Base-by-base conservation (phyloP, 2,888 invertebrate genomes). In the Synanthedon myopaeformis region DNA sequence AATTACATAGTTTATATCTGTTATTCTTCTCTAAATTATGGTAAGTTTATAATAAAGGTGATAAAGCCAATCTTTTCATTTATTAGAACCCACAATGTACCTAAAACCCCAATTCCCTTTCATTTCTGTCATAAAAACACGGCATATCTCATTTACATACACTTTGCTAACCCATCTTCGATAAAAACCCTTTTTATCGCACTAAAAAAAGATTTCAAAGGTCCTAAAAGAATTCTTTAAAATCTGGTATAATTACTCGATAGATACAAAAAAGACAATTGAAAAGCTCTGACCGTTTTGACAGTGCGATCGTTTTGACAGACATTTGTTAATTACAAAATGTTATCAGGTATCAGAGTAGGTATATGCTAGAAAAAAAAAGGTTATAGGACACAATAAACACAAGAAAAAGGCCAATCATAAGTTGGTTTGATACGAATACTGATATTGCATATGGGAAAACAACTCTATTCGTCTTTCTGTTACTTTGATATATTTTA, bases 141-240 rank as follows among this genome's bases (percentile, higher is more conserved):
- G 64, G 64, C 69, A 67, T 69, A 70, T 67, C 74, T 77, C 76
- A 83, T 85, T 84, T 83, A 75, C 82, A 83, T 84, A 83, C 79
- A 82, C 77, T 82, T 81, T 79, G 79, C 83, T 82, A 82, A 82
- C 82, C 83, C 79, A 74, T 76, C 77, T 72, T 63, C 78, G 74
- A 81, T 82, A 82, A 82, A 49, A 82, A 74, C 79, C 79, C 75
- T 77, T 83, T 81, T 84, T 78, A 81, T 78, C 69, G 74, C 65
- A 70, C 69, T 73, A 74, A 76, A 79, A 71, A 79, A 73, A 72
- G 79, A 76, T 79, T 80, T 78, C 71, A 72, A 69, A 72, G 75
- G 73, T 74, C 74, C 72, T 62, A 74, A 71, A 71, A 74, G 72
- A 70, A 70, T 72, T 70, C 66, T 64, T 67, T 70, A 66, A 69